Evolutionary conservation across 2,797 vertebrate species (phyloP).

Genomic region (Halcyon chelicuti): DNA sequence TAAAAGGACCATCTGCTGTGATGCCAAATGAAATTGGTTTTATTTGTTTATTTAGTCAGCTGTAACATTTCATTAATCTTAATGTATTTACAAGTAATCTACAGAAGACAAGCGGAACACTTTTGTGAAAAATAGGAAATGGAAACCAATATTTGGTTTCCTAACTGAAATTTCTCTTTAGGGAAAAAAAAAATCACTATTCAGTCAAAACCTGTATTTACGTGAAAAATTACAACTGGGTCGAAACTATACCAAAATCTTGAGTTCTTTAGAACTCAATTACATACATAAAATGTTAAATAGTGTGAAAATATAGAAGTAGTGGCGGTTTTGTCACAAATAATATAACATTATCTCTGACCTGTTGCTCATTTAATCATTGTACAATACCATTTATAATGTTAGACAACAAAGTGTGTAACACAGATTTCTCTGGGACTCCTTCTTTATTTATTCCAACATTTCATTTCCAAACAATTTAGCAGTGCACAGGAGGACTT

Average conservation of each 20-base stretch:
- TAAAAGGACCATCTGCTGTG: background rate
- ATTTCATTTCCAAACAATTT: background rate
- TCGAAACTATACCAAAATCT: background rate
- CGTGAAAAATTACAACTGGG: background rate
- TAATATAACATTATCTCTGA: background rate
- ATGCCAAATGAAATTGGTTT: background rate
- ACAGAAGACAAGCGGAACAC: background rate
- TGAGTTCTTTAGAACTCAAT: background rate
- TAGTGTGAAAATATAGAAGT: background rate
- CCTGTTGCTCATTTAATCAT: background rate
- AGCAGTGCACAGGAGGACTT: background rate
- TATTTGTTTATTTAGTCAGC: background rate
- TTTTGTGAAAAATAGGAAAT: background rate
- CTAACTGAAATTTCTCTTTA: background rate
- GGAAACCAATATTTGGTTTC: background rate
- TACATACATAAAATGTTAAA: background rate
- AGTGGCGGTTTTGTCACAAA: background rate
- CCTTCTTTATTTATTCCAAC: background rate
- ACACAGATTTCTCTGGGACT: background rate
- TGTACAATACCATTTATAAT: background rate
- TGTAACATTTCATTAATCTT: background rate
- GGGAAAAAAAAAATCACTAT: background rate
- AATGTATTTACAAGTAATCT: background rate
- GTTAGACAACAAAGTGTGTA: background rate
- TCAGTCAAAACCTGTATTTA: background rate